phyloP scores from a whole-genome alignment of 2,888 invertebrate species.

The Glomeris marginata region DNA sequence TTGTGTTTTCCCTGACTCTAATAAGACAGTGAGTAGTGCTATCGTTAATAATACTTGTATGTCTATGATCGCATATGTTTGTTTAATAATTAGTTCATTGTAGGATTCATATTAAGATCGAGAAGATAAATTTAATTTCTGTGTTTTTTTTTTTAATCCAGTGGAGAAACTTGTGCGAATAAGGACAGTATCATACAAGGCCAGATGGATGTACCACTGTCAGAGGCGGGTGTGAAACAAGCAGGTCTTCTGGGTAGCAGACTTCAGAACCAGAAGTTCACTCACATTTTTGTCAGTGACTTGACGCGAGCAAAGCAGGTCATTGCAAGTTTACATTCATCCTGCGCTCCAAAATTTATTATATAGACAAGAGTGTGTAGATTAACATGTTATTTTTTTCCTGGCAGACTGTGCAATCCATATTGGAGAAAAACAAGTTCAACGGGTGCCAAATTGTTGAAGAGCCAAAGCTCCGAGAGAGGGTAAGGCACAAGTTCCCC shows the following conservation, averaged over 20 bases:
- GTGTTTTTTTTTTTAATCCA: conserved; percentile 4
- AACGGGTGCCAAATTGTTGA: conserved; percentile 3
- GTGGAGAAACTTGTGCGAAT: conserved; percentile 14
- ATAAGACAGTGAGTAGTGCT: too few species aligned
- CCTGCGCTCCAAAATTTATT: too few species aligned
- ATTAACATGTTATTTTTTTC: too few species aligned
- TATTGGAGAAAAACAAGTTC: conserved; percentile 9
- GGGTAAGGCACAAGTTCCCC: too few species aligned
- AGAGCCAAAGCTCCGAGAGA: conserved; percentile 10
- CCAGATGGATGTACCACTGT: conserved; percentile 14
- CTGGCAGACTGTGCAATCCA: conserved; percentile 11
- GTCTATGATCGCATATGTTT: too few species aligned
- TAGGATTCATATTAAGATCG: too few species aligned
- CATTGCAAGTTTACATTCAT: not conserved
- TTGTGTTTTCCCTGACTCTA: too few species aligned
- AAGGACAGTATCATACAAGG: conserved; percentile 15
- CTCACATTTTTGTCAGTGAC: conserved; percentile 14
- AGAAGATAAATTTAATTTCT: too few species aligned
- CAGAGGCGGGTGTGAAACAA: conserved; percentile 12
- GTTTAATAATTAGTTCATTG: too few species aligned
- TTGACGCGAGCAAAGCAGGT: conserved; percentile 13
- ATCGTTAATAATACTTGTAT: too few species aligned
- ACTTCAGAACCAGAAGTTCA: conserved; percentile 12
- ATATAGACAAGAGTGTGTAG: too few species aligned
- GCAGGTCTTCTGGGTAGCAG: conserved; percentile 10